Evolutionary conservation across 2,113 vertebrate species (phyloP).

Genomic region (Leptodactylus fuscus): DNA sequence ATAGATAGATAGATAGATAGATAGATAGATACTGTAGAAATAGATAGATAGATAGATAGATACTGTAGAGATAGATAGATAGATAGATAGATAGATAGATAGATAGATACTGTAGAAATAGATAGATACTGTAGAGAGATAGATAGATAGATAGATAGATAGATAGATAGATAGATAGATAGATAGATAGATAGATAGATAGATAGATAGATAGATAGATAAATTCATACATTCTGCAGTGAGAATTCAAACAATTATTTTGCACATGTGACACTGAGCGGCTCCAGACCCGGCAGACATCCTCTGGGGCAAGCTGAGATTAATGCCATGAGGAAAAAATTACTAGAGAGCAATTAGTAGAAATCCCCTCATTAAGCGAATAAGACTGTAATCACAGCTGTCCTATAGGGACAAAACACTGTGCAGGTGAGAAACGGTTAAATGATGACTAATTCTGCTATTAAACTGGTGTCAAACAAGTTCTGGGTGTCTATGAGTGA

Average conservation of each 20-base stretch:
- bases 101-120: too few relatives aligned
- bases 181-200: neutral
- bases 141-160: neutral
- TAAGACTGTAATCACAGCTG: neutral
- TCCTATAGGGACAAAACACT: neutral
- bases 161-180: constrained; percentile 7
- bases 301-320: neutral
- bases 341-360: constrained; percentile 19
- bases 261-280: neutral
- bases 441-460: neutral
- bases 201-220: too few relatives aligned
- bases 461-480: neutral
- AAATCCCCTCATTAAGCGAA: constrained; percentile 16
- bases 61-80: too few relatives aligned
- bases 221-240: too few relatives aligned
- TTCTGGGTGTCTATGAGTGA: too few relatives aligned
- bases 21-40: too few relatives aligned
- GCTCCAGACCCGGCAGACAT: neutral
- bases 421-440: neutral
- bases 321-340: constrained; percentile 6
- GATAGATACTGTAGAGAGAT: too few relatives aligned
- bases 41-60: too few relatives aligned
- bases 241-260: neutral
- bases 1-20: too few relatives aligned
- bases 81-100: too few relatives aligned